phyloP scores from a whole-genome alignment of 2,797 vertebrate species.

The Danio kyathit region DNA sequence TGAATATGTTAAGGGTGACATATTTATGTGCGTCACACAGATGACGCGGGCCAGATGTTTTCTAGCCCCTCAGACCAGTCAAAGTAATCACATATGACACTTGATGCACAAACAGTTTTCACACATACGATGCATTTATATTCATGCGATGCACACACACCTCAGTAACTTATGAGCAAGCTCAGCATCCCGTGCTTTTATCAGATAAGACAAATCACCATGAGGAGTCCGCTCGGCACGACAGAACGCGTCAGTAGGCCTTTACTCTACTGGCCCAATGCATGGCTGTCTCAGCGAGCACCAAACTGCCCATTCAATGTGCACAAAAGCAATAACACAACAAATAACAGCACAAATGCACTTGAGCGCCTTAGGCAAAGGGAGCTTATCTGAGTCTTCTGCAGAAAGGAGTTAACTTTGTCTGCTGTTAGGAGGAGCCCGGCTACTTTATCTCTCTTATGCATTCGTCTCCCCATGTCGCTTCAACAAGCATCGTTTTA shows the following conservation, averaged over 20 bases:
- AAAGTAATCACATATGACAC: slow-evolving; percentile 21
- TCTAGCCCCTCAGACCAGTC: neutral
- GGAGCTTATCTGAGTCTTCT: slow-evolving; percentile 43
- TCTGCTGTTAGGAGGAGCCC: slow-evolving; percentile 43
- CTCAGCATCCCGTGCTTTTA: slow-evolving; percentile 5
- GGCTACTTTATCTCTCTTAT: slow-evolving; percentile 55
- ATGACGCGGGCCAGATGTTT: slow-evolving; percentile 9
- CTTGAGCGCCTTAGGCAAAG: slow-evolving; percentile 40
- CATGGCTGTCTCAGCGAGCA: slow-evolving; percentile 13
- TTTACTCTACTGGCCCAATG: neutral
- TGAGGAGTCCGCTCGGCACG: slow-evolving; percentile 17
- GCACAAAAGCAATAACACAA: slow-evolving; percentile 44
- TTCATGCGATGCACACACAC: slow-evolving; percentile 29
- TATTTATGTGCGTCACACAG: neutral
- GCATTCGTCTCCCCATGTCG: slow-evolving; percentile 55
- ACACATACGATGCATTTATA: slow-evolving; percentile 11
- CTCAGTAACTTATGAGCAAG: slow-evolving; percentile 15
- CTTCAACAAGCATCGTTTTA: slow-evolving; percentile 57
- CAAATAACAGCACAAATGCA: slow-evolving; percentile 42
- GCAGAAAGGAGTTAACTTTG: slow-evolving; percentile 38
- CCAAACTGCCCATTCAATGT: slow-evolving; percentile 44
- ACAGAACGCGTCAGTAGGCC: slow-evolving; percentile 23
- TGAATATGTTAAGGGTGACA: neutral
- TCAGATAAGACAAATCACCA: slow-evolving; percentile 14
- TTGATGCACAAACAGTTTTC: neutral